These are phyloP conservation scores for Catostomus latipinnis DNA, from an alignment of 2,797 vertebrate species.

Conservation along the genomic window DNA sequence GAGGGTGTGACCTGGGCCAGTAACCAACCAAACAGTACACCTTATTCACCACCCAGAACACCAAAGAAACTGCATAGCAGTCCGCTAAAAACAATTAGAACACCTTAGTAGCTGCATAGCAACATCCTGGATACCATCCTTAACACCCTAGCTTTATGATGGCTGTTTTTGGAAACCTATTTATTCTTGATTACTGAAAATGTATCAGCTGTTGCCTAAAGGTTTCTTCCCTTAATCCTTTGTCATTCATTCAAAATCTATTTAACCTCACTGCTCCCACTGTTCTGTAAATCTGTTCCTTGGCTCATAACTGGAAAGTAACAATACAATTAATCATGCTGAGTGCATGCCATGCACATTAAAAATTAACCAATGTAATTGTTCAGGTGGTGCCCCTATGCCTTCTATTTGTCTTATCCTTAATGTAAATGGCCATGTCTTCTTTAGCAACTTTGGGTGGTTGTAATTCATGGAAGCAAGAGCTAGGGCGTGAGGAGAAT, in stretches of 20 bases:
- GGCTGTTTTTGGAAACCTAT: background rate
- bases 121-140: background rate
- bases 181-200: background rate
- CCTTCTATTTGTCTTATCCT: conserved; percentile 4
- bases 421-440: conserved; percentile 30
- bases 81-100: background rate
- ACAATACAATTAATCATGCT: conserved; percentile 26
- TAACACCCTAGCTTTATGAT: background rate
- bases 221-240: background rate
- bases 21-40: too few relatives aligned
- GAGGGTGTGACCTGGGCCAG: too few relatives aligned
- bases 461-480: conserved; percentile 7
- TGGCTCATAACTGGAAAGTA: background rate
- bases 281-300: background rate
- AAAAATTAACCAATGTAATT: conserved; percentile 41
- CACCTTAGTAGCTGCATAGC: background rate
- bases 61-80: too few relatives aligned
- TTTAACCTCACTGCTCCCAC: background rate
- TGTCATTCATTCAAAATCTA: too few relatives aligned
- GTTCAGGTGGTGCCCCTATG: conserved; percentile 22
- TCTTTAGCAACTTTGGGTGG: conserved; percentile 18
- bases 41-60: too few relatives aligned
- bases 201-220: background rate
- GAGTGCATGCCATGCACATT: conserved; percentile 1
- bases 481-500: conserved; percentile 13